A percentile compares a stretch with the other conserved stretches of the same genome.
Evolutionary conservation across 1,140 invertebrate species (phyloP).

Genomic region (Pollicipes pollicipes): DNA sequence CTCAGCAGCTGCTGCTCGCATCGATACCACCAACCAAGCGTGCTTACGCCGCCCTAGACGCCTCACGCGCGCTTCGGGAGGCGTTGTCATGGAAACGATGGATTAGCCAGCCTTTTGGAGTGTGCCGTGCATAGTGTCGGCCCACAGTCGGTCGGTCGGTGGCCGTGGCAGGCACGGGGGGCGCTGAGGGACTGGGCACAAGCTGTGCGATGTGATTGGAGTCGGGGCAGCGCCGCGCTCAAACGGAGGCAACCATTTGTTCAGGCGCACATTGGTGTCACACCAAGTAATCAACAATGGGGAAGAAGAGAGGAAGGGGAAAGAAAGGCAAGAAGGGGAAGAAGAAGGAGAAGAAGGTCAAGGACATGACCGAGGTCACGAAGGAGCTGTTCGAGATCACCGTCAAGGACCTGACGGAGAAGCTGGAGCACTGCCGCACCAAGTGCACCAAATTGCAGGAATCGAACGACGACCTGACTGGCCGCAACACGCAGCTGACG

Average conservation of each 20-base stretch:
- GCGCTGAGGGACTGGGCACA: background rate
- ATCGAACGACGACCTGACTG: background rate
- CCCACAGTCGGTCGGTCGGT: too few species aligned
- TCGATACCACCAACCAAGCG: background rate
- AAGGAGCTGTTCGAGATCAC: background rate
- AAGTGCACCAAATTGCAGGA: background rate
- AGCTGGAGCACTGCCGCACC: background rate
- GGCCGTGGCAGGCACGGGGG: too few species aligned
- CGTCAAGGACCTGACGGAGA: background rate
- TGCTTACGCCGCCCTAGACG: background rate
- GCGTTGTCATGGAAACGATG: background rate
- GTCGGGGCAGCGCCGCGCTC: too few species aligned
- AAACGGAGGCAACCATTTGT: too few species aligned
- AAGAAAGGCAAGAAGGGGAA: constrained; percentile 3
- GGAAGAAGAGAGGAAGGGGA: background rate
- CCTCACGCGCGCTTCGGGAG: background rate
- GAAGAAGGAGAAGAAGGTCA: background rate
- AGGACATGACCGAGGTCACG: constrained; percentile 1
- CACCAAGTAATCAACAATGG: background rate
- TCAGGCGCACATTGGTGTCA: too few species aligned
- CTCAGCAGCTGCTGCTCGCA: too few species aligned
- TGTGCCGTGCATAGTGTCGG: too few species aligned
- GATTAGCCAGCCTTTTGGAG: background rate
- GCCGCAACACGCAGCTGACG: background rate
- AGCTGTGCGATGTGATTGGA: background rate